These are phyloP conservation scores for Gryllus bimaculatus DNA, from an alignment of 1,140 invertebrate genomes.

Conservation along the genomic window DNA sequence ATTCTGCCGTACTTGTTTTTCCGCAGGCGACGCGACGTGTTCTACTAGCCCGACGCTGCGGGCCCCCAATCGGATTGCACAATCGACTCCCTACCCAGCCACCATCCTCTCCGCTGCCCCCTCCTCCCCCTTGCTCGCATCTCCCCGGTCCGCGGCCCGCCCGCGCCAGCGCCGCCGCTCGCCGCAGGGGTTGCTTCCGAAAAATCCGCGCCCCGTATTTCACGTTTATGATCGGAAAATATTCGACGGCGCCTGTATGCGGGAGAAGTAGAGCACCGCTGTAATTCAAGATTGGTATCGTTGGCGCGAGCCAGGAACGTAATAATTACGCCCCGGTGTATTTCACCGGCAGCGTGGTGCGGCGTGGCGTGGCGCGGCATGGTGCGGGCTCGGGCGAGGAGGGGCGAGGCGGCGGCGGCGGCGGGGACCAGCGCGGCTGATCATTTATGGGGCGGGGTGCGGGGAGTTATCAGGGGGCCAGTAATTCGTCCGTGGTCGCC, in stretches of 20 bases:
- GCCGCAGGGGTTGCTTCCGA: neutral
- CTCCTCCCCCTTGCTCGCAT: too few species aligned
- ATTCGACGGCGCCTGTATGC: neutral
- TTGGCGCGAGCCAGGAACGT: neutral
- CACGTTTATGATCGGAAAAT: constrained; percentile 4
- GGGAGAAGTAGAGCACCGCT: neutral
- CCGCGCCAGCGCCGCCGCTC: too few species aligned
- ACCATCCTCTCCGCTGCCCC: too few species aligned
- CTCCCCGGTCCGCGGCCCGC: too few species aligned
- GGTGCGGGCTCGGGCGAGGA: neutral
- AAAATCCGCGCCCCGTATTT: neutral
- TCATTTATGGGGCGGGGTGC: neutral
- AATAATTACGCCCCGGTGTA: neutral
- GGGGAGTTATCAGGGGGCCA: constrained; percentile 2
- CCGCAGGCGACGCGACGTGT: too few species aligned
- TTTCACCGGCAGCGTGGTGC: neutral
- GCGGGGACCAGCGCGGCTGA: neutral
- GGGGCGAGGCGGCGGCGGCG: too few species aligned
- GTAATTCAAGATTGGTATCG: constrained; percentile 1
- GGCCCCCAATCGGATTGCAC: too few species aligned
- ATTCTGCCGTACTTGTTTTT: too few species aligned
- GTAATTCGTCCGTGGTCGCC: neutral
- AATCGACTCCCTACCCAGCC: too few species aligned
- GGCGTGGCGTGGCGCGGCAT: too few species aligned
- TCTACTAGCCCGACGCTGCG: too few species aligned